Evolutionary conservation across 2,797 vertebrate species (phyloP), one percentile per base, ranked within the genome.

Genomic region (Cryptoprocta ferox): DNA sequence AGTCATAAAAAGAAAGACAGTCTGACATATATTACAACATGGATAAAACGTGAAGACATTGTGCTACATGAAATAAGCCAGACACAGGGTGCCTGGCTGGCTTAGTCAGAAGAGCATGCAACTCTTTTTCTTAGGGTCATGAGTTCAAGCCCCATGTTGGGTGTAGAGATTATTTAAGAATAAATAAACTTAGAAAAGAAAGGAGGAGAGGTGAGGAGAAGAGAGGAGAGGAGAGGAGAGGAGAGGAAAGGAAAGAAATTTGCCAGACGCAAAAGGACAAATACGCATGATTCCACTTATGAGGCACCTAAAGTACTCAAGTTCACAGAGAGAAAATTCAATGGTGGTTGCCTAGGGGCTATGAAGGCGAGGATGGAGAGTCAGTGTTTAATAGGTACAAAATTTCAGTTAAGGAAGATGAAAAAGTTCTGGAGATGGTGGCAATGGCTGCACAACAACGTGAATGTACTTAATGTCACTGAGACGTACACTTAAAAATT

Each of bases 371-470:
- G 15, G 45, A 79, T 30, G n/a, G 50, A n/a, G 5, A 81, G 10
- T 65, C 82, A 63, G 30, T 61, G 13, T 45, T 93, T 83, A n/a
- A 78, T 8, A 7, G 66, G 65, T 19, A 68, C 0, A 70, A 45
- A 61, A 68, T 81, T 75, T 73, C 61, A 90, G 59, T 4, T 68
- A 32, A 65, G 14, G 15, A 95, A 78, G 11, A 94, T 42, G 73
- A 97, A 86, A 81, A 96, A 73, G 35, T 85, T 85, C 21, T 71
- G 50, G 68, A 95, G 68, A 39, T n/a, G 35, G 48, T 19, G 16
- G 53, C 30, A 50, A 81, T 0, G 42, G 45, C 2, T 59, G 37
- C 18, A 82, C 32, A 86, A 53, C 35, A 83, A 19, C 73, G 53
- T 66, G 28, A 87, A 82, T 65, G 37, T 32, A 94, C 42, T 92